phyloP scores from a whole-genome alignment of 2,113 vertebrate genomes.

The Ammodytes marinus region DNA sequence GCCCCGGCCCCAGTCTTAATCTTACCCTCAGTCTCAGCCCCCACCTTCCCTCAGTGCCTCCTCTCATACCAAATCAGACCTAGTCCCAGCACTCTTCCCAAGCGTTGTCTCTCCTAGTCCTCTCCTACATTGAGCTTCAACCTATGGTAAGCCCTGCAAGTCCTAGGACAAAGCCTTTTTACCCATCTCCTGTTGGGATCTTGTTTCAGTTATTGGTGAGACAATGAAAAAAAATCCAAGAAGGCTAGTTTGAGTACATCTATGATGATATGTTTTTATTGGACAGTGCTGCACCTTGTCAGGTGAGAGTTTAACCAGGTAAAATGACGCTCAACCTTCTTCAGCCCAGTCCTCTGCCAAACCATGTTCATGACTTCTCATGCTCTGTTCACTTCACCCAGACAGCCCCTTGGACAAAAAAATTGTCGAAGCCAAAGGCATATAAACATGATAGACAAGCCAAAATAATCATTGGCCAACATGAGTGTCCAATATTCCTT shows the following conservation, averaged over 20 bases:
- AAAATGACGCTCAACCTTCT: neutral
- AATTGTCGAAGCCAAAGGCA: too few species aligned
- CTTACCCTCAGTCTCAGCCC: slow-evolving; percentile 73
- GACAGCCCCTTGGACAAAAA: neutral
- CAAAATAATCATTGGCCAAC: neutral
- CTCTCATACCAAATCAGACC: slow-evolving; percentile 63
- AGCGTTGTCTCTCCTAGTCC: slow-evolving; percentile 45
- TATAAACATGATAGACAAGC: neutral
- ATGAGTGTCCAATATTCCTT: neutral
- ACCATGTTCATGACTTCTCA: neutral
- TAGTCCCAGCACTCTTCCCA: slow-evolving; percentile 48
- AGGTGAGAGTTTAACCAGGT: neutral
- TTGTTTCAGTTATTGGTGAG: neutral
- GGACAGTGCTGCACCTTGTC: neutral
- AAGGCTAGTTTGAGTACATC: neutral
- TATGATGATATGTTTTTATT: neutral
- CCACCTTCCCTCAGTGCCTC: slow-evolving; percentile 52
- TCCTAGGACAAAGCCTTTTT: neutral
- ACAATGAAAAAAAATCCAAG: neutral
- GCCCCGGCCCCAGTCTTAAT: slow-evolving; percentile 75
- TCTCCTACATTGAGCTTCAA: neutral
- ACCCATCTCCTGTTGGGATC: neutral
- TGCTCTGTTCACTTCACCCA: neutral
- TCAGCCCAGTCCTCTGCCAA: neutral
- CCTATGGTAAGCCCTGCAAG: neutral